Percentiles rank a stretch among this genome's conserved stretches.
Evolutionary conservation across 2,888 invertebrate species (phyloP).

Genomic region (Achlya flavicornis): DNA sequence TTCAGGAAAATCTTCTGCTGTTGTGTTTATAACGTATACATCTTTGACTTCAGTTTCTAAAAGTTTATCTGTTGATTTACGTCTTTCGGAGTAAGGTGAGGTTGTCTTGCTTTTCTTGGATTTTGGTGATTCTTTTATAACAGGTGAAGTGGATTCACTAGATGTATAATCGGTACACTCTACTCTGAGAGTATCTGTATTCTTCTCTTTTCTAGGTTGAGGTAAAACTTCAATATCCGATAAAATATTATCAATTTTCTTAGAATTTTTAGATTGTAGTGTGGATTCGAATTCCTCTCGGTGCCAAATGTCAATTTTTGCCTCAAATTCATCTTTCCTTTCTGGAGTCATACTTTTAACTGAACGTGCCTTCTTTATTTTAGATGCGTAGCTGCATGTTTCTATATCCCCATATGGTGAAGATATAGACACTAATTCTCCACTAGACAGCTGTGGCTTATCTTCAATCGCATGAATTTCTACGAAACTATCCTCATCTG

Average conservation of each 20-base stretch:
- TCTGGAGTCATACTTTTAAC: slow-evolving; percentile 63
- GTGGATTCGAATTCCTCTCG: slow-evolving; percentile 37
- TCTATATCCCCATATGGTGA: slow-evolving; percentile 66
- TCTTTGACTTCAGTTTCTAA: slow-evolving; percentile 63
- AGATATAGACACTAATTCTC: slow-evolving; percentile 74
- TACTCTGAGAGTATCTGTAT: slow-evolving; percentile 31
- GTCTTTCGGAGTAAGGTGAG: slow-evolving; percentile 57
- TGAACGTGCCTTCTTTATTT: slow-evolving; percentile 60
- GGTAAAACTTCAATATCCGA: slow-evolving; percentile 34
- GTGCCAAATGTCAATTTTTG: slow-evolving; percentile 41
- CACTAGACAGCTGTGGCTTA: slow-evolving; percentile 59
- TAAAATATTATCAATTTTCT: slow-evolving; percentile 27
- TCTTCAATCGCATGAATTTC: slow-evolving; percentile 79
- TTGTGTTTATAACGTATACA: slow-evolving; percentile 74
- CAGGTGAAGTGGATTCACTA: slow-evolving; percentile 35
- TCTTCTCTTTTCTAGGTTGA: slow-evolving; percentile 34
- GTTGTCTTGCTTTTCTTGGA: slow-evolving; percentile 64
- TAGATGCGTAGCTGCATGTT: slow-evolving; percentile 51
- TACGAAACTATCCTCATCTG: slow-evolving; percentile 74
- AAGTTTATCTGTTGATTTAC: slow-evolving; percentile 54
- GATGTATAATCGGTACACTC: slow-evolving; percentile 27
- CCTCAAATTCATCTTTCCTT: slow-evolving; percentile 42
- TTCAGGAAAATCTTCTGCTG: slow-evolving; percentile 76
- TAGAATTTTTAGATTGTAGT: slow-evolving; percentile 28
- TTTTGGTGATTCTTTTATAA: slow-evolving; percentile 53